A percentile compares a stretch with the other conserved stretches of the same genome.
Conservation (phyloP, 1,140 invertebrate species). For the Zelostemma sp. region DNA sequence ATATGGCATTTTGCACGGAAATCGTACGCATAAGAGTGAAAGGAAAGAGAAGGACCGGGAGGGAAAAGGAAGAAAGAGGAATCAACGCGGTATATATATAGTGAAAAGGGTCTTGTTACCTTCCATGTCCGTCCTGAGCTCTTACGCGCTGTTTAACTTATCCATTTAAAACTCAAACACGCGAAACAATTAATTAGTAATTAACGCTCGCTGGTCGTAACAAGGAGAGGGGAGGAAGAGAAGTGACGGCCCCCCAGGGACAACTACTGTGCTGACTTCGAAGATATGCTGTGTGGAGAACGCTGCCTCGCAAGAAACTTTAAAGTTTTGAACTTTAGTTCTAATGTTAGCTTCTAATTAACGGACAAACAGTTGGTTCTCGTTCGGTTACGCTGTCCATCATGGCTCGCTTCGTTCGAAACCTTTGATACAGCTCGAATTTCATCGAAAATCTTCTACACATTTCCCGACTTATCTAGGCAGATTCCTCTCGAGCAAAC, state of each 20-base stretch:
- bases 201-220: constrained; percentile 59
- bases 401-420: constrained; percentile 1
- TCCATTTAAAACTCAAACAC: constrained; percentile 67
- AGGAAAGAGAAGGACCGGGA: background rate
- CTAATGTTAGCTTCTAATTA: constrained; percentile 70
- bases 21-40: constrained; percentile 44
- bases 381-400: constrained; percentile 47
- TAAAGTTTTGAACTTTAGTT: constrained; percentile 67
- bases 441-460: background rate
- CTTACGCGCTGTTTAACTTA: constrained; percentile 65
- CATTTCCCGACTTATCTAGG: too few species aligned
- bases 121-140: constrained; percentile 46
- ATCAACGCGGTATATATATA: constrained; percentile 24
- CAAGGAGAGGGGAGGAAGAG: constrained; percentile 28
- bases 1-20: constrained; percentile 56
- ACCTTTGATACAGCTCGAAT: background rate
- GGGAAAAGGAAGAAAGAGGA: constrained; percentile 6
- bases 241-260: constrained; percentile 42
- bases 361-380: constrained; percentile 65
- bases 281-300: constrained; percentile 38
- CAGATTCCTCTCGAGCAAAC: too few species aligned
- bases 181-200: constrained; percentile 69
- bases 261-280: constrained; percentile 32
- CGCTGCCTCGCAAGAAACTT: constrained; percentile 64
- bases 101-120: constrained; percentile 21